These are phyloP conservation scores for Actinostola sp. DNA, from an alignment of 92 coral and sea anemone genomes.

Conservation along the genomic window DNA sequence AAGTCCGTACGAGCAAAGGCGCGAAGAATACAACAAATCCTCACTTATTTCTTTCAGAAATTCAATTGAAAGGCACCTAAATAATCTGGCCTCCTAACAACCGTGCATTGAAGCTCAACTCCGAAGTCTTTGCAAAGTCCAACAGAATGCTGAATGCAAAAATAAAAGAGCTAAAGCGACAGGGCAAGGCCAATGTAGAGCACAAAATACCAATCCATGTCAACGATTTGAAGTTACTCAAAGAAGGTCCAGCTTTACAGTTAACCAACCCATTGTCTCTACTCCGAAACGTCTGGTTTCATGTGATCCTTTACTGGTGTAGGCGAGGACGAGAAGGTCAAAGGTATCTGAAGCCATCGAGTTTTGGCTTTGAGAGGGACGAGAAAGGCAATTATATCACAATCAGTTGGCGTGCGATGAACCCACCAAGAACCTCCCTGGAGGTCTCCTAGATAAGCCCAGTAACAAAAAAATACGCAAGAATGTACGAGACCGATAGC, in stretches of 20 bases:
- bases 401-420: constrained; percentile 52
- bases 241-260: too few species aligned
- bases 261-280: too few species aligned
- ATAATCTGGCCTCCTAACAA: constrained; percentile 49
- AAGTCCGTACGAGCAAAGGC: constrained; percentile 35
- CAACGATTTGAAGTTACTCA: too few species aligned
- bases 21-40: constrained; percentile 48
- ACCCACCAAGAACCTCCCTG: constrained; percentile 33
- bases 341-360: constrained; percentile 26
- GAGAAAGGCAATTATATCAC: constrained; percentile 19
- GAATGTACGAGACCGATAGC: too few species aligned
- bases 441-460: constrained; percentile 41
- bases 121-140: constrained; percentile 36
- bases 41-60: constrained; percentile 37
- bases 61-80: constrained; percentile 38
- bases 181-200: constrained; percentile 71
- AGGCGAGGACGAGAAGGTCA: constrained; percentile 56
- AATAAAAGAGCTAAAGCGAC: constrained; percentile 38
- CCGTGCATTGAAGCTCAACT: constrained; percentile 37
- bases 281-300: constrained; percentile 65
- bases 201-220: too few species aligned
- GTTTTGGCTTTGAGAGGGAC: constrained; percentile 26
- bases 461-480: constrained; percentile 32
- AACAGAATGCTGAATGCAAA: constrained; percentile 50
- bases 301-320: constrained; percentile 42